Evolutionary conservation across 1,140 invertebrate species (phyloP).

Genomic region (Bombus impatiens): DNA sequence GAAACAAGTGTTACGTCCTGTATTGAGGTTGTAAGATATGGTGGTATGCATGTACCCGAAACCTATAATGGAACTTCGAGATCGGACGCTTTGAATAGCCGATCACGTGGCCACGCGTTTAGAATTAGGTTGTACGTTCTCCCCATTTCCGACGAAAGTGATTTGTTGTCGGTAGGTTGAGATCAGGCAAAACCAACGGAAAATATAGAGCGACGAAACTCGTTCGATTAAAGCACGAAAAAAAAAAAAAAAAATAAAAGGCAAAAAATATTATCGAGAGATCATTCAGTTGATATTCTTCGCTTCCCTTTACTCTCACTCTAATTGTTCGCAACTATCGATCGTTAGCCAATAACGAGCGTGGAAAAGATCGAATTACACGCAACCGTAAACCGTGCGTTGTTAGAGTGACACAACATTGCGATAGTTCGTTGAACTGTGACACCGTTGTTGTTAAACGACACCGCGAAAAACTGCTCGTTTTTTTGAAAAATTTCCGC

Average conservation of each 20-base stretch:
- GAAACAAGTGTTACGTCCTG: constrained; percentile 64
- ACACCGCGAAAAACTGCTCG: not conserved
- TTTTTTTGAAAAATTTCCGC: not conserved
- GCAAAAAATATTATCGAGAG: not conserved
- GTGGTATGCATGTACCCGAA: constrained; percentile 57
- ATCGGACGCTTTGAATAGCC: constrained; percentile 62
- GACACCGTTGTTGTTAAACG: not conserved
- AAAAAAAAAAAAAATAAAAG: constrained; percentile 15
- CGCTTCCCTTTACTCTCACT: constrained; percentile 8
- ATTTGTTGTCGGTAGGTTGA: not conserved
- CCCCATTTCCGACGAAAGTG: not conserved
- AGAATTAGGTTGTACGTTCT: constrained; percentile 20
- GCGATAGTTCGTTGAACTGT: constrained; percentile 18
- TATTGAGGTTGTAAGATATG: constrained; percentile 66
- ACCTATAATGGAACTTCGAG: constrained; percentile 64
- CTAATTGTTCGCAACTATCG: constrained; percentile 61
- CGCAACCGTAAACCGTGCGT: constrained; percentile 19
- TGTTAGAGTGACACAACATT: constrained; percentile 20
- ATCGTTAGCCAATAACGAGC: constrained; percentile 40
- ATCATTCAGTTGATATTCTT: not conserved
- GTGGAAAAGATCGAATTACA: constrained; percentile 47
- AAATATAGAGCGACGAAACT: not conserved
- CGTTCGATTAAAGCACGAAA: not conserved
- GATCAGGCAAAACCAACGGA: not conserved
- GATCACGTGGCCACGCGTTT: constrained; percentile 40